Base-by-base conservation (phyloP, 1,140 invertebrate genomes). In the Brevipalpus yothersi region DNA sequence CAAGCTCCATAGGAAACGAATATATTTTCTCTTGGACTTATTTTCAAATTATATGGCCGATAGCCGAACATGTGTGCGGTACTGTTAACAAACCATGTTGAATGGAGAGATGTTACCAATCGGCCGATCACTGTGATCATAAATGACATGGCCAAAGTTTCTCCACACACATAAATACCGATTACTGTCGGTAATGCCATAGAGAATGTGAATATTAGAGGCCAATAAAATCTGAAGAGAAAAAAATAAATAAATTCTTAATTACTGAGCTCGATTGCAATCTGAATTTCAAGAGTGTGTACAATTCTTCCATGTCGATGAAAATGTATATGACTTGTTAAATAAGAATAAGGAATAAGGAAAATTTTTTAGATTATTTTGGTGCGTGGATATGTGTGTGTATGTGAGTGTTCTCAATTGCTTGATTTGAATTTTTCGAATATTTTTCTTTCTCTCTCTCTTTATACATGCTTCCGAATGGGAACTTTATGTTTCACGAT, bases 41-140 rank as follows among this genome's bases (percentile, higher is more conserved):
- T 75, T 47, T 64, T 61, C 39, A 68, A 65, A 63, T 75, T 73
- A 60, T 76, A 76, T 11, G 67, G 67, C 4, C 74, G 72, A 13
- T 65, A 66, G 13, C 73, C 73, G 68, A 68, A 73, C 61, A 71
- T 66, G 62, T 76, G 75, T n/a, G 75, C 74, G 17, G 69, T 68
- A 62, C 69, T 72, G 67, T 77, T 77, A 17, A 77, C 75, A 21
- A 72, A 69, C 75, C 66, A 66, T 1, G 66, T 66, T 41, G 63
- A 61, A 43, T 77, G 72, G 9, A 77, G 67, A 41, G 65, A 68
- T 8, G 70, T 53, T n/a, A 69, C 67, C 64, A 75, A 76, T 23
- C 75, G 69, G 51, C 75, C 64, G 13, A 76, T 59, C 3, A 31
- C 23, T 7, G 15, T 41, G 12, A 55, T 17, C 53, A 55, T 9